phyloP scores from a whole-genome alignment of 2,113 vertebrate genomes.

The Albula goreensis region DNA sequence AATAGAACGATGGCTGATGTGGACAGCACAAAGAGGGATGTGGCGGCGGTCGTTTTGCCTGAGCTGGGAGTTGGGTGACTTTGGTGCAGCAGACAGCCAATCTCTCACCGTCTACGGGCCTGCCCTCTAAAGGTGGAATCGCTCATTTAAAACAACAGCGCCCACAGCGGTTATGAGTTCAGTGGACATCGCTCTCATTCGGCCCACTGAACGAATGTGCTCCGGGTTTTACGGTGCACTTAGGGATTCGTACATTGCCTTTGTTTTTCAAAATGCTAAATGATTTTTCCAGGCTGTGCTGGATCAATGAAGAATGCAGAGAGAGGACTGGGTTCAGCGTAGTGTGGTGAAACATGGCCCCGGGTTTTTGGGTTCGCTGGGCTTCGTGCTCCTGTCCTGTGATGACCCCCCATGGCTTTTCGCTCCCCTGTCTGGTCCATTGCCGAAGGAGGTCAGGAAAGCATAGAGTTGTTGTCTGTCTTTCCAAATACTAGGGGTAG shows the following conservation, averaged over 20 bases:
- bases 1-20: background rate
- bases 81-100: background rate
- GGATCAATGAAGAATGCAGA: background rate
- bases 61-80: background rate
- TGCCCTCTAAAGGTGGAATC: background rate
- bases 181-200: background rate
- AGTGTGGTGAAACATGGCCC: background rate
- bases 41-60: background rate
- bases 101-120: background rate
- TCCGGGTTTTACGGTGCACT: background rate
- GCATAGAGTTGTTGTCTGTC: slow-evolving; percentile 55
- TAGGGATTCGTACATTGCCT: background rate
- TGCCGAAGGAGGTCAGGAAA: slow-evolving; percentile 47
- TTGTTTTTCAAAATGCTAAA: background rate
- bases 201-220: background rate
- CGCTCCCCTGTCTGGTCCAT: slow-evolving; percentile 29
- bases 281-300: background rate
- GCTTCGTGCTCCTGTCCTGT: slow-evolving; percentile 36
- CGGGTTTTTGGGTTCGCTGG: slow-evolving; percentile 16
- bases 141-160: background rate
- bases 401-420: background rate
- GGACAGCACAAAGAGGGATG: background rate
- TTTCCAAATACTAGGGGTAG: slow-evolving; percentile 45
- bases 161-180: background rate
- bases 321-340: background rate